Base-by-base conservation (phyloP, 2,888 invertebrate genomes). In the Sicus ferrugineus region DNA sequence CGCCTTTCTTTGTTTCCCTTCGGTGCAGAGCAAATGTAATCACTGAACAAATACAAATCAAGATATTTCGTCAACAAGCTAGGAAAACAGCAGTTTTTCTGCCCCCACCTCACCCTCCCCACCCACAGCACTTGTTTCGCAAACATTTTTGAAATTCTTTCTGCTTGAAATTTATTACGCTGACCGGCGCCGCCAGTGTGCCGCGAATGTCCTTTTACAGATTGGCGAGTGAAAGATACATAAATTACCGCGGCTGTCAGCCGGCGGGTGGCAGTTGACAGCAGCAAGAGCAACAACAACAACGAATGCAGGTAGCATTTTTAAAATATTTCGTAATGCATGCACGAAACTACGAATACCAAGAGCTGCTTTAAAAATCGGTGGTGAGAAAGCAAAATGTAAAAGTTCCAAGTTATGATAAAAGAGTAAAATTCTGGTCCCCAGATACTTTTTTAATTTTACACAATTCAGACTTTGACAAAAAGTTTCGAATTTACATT, bases 191-290 rank as follows among this genome's bases (percentile, higher is more conserved):
- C 14, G 23, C 7, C 16, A 23, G 42, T 42, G 42, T n/a, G n/a
- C 9, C n/a, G 42, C 54, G 52, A 52, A n/a, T 52, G 52, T 52
- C 52, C 16, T 31, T 26, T 31, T 38, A 1, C 19, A 31, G 59
- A 59, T 31, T 30, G 14, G 11, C 34, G 42, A 19, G 26, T 7
- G 46, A 67, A 67, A 59, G 67, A 67, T 59, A 48, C 73, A 82
- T 80, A 80, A 80, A 80, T 80, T 82, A 80, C 81, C 76, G 75
- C 81, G 81, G 76, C 79, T 80, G 81, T 81, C 80, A 23, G 21
- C 30, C 58, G 59, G 31, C 23, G 48, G 78, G 75, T 82, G 80
- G 81, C 80, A 82, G 78, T 77, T 81, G 81, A 78, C 81, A 80
- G 77, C 81, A 80, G 78, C 78, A 79, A 77, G 77, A 78, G 67